phyloP scores from a whole-genome alignment of 2,113 vertebrate species.

The Halcyon malimbica region DNA sequence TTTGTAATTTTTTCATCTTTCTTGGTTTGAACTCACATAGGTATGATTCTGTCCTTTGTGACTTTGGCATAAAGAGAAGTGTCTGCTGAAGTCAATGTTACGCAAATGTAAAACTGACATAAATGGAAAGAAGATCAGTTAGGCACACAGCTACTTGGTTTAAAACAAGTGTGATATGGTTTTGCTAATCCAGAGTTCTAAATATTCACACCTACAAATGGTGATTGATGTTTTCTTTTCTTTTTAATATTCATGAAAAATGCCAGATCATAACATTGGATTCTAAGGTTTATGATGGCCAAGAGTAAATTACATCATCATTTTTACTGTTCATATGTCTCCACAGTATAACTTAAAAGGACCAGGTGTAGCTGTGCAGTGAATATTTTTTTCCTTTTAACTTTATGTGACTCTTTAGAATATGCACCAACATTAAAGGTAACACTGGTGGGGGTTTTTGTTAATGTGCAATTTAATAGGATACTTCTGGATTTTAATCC shows the following conservation, averaged over 20 bases:
- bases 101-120: neutral
- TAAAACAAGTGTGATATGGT: neutral
- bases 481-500: neutral
- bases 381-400: neutral
- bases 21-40: neutral
- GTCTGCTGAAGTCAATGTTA: neutral
- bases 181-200: neutral
- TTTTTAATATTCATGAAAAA: neutral
- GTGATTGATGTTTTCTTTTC: slow-evolving; percentile 4
- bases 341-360: neutral
- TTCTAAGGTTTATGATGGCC: neutral
- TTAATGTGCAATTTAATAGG: neutral
- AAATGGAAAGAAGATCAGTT: slow-evolving; percentile 4
- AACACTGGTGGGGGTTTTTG: neutral
- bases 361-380: neutral
- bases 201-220: neutral
- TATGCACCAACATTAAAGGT: neutral
- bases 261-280: neutral
- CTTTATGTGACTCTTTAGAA: neutral
- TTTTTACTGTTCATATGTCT: neutral
- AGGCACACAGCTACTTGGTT: neutral
- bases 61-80: neutral
- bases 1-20: slow-evolving; percentile 31
- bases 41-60: slow-evolving; percentile 27
- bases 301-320: slow-evolving; percentile 40